Evolutionary conservation across 2,113 vertebrate genomes (phyloP).

Genomic region (Bombycilla garrulus): DNA sequence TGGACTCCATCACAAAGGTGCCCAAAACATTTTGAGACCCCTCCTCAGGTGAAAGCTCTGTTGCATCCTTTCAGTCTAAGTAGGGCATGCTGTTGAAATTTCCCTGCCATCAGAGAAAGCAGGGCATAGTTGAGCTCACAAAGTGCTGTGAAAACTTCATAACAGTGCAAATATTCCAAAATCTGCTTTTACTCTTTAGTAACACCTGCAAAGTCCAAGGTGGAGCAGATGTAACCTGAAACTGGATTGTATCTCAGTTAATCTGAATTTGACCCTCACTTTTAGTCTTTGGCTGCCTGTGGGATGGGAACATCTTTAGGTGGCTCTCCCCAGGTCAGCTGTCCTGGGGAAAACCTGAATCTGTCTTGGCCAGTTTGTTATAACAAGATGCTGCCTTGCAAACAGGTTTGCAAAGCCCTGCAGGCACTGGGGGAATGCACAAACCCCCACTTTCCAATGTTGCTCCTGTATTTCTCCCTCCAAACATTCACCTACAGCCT

Average conservation of each 20-base stretch:
- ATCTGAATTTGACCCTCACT: not conserved
- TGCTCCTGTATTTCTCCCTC: not conserved
- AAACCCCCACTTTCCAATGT: fast-evolving
- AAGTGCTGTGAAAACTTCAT: not conserved
- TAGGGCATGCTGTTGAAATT: not conserved
- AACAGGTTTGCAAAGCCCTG: not conserved
- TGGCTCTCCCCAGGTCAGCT: not conserved
- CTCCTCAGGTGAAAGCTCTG: not conserved
- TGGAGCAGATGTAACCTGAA: not conserved
- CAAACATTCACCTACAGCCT: not conserved
- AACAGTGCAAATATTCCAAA: not conserved
- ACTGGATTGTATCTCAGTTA: not conserved
- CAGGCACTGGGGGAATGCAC: not conserved
- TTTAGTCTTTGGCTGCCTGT: not conserved
- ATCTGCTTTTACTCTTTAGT: not conserved
- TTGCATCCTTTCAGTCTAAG: not conserved
- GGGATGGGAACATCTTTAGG: not conserved
- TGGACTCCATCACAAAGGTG: not conserved
- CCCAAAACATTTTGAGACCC: not conserved
- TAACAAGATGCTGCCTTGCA: not conserved
- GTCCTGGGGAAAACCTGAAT: not conserved
- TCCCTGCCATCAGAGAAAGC: not conserved
- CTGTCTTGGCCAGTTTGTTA: not conserved
- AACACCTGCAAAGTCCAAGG: not conserved
- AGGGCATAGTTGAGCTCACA: not conserved